These are phyloP conservation scores for Fukomys damarensis DNA, from an alignment of 2,113 vertebrate species.

Conservation along the genomic window DNA sequence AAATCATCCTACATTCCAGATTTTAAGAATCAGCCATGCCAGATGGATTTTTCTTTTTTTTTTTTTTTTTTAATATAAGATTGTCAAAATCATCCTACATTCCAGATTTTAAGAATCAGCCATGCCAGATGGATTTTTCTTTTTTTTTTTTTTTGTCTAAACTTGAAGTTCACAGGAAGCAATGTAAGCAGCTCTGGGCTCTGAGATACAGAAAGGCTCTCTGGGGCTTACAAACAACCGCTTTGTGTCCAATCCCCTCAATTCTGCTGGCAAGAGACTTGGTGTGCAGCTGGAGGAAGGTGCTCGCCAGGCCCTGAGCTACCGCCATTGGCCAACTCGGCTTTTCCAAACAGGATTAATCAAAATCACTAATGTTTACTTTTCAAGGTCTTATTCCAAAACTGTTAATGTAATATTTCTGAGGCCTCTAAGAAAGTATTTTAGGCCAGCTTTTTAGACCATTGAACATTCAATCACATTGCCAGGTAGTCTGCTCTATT, in stretches of 20 bases:
- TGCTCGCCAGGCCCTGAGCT: not conserved
- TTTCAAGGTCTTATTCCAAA: not conserved
- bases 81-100: too few species aligned
- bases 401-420: not conserved
- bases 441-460: not conserved
- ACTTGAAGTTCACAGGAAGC: conserved; percentile 48
- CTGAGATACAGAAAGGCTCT: not conserved
- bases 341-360: not conserved
- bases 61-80: too few species aligned
- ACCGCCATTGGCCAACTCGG: not conserved
- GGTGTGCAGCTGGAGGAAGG: conserved; percentile 31
- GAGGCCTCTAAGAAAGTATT: not conserved
- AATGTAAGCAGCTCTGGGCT: not conserved
- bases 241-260: not conserved
- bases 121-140: conserved; percentile 39
- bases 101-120: conserved; percentile 43
- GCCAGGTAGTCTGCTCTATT: not conserved
- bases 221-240: not conserved
- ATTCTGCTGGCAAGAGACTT: not conserved
- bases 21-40: not conserved
- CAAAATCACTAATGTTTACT: not conserved
- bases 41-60: conserved; percentile 52
- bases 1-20: conserved; percentile 45
- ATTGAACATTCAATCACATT: not conserved
- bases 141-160: conserved; percentile 46